Base-by-base conservation (phyloP, 1,140 invertebrate species). In the Holotrichia oblita region DNA sequence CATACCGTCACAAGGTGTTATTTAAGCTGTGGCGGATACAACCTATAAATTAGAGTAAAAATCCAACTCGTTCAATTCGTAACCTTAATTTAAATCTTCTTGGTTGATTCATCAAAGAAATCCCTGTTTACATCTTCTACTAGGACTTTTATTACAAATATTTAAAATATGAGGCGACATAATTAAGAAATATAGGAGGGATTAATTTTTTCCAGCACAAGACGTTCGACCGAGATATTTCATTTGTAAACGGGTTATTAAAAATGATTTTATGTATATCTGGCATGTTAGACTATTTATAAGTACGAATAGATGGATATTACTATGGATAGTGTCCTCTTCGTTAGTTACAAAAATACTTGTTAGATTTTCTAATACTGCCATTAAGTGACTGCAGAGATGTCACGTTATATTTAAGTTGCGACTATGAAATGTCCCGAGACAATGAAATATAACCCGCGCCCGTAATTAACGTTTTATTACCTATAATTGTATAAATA, bases 371-470 rank as follows among this genome's bases (percentile, higher is more conserved):
- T 55, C 48, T 55, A 55, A 55, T 55, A 55, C 48, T 55, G 14
- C 48, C 48, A 55, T 55, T 55, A 55, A 55, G 12, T 55, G 48
- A 55, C n/a, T 55, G 48, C 48, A 17, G n/a, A 55, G 48, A 55
- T 55, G 48, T 55, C 48, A 55, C 34, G n/a, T 76, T 76, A 9
- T 76, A 59, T 76, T 59, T 76, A 76, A 27, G 75, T 34, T 76
- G 75, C 17, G 75, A 48, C 48, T 76, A 14, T 24, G 42, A 76
- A 76, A 76, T 17, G 48, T 55, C 48, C 6, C 2, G 14, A 17
- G 48, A 55, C 48, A 55, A 55, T 55, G 48, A 55, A 55, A 55
- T 55, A 55, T 17, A 55, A 55, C 48, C 48, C 17, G 14, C 48
- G 48, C 48, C 0, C 14, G 14, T 55, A 55, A 55, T 55, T 55